Evolutionary conservation across 2,797 vertebrate genomes (phyloP), one percentile per base, ranked within the genome.

Genomic region (Helostoma temminkii): DNA sequence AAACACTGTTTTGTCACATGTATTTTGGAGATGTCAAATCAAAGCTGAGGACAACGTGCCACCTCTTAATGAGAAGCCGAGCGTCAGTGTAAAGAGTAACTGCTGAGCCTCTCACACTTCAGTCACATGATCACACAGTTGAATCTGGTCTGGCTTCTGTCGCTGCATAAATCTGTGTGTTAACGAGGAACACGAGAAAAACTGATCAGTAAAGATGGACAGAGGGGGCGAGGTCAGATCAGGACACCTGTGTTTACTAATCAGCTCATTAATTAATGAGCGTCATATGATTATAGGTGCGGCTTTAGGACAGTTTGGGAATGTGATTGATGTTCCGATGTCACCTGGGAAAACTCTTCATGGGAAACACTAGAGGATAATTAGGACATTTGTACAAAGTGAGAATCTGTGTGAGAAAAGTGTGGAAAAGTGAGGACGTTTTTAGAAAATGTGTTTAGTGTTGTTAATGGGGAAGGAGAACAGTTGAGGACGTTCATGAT

Each of bases 181-280:
- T 66, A 48, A 52, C 16, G 61, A 52, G 61, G 15, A 21, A 14
- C 9, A 30, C 15, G 21, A 22, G 48, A 30, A 24, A 30, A 19
- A 1, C 1, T 28, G 21, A 39, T 34, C 18, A 4, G 9, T 36
- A 2, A 45, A 19, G 11, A 9, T 8, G 18, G 18, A 50, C 58
- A n/a, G n/a, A n/a, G n/a, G n/a, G 1, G 6, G 49, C 0, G 49
- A n/a, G 45, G 41, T 46, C 30, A n/a, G 30, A 6, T 32, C 15
- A 9, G n/a, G 19, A 43, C 1, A 0, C 9, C 2, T 48, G 48
- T 36, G 49, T 32, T 53, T 46, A 5, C 32, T 52, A 32, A 63
- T 63, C 41, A 53, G 21, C 14, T 1, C 50, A 18, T 45, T 47
- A 46, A 65, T 50, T 11, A 71, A 24, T n/a, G n/a, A n/a, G n/a